These are phyloP conservation scores for Malurus splendens DNA, from an alignment of 2,797 vertebrate genomes.

Conservation along the genomic window DNA sequence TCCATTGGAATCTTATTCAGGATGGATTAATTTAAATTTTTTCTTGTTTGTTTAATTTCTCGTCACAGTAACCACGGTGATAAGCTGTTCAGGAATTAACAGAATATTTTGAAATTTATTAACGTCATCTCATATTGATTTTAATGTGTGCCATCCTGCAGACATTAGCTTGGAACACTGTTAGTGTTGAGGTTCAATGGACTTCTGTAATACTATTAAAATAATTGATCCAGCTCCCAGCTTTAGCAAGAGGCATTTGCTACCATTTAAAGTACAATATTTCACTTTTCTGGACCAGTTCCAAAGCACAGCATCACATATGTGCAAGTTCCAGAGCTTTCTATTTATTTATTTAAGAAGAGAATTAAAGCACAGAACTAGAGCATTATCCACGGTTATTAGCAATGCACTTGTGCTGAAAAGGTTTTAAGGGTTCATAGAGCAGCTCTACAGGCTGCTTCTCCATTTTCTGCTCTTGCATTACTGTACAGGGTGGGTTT, in stretches of 20 bases:
- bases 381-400: neutral
- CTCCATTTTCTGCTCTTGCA: slow-evolving; percentile 1
- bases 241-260: neutral
- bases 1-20: neutral
- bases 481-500: neutral
- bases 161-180: neutral
- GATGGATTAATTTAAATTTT: neutral
- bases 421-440: neutral
- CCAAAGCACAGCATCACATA: neutral
- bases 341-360: slow-evolving; percentile 25
- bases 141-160: neutral
- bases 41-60: slow-evolving; percentile 11
- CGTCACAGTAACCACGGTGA: slow-evolving; percentile 5
- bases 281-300: neutral
- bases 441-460: neutral
- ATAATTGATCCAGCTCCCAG: neutral
- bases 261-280: neutral
- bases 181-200: neutral
- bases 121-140: neutral
- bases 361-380: neutral
- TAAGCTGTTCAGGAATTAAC: slow-evolving; percentile 18
- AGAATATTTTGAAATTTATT: neutral
- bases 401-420: neutral
- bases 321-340: neutral
- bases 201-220: neutral